A percentile compares a stretch with the other conserved stretches of the same genome.
These are phyloP conservation scores for Trachymyrmex septentrionalis DNA, from an alignment of 1,140 invertebrate species.

Conservation along the genomic window DNA sequence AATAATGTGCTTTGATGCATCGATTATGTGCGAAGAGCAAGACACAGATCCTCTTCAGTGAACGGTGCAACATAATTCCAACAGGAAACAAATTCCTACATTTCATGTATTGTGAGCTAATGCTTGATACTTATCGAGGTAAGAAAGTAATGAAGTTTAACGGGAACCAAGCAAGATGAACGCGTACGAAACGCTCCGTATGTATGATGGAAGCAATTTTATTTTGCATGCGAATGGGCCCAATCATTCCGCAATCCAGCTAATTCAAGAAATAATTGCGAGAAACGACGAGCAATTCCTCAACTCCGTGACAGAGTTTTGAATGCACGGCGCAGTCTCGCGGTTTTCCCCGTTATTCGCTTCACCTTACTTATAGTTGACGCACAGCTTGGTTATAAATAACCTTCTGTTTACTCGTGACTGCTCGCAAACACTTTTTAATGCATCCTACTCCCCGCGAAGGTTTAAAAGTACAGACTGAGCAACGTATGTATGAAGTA, in stretches of 20 bases:
- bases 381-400: constrained; percentile 75
- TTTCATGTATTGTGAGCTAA: constrained; percentile 46
- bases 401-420: constrained; percentile 79
- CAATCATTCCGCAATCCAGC: constrained; percentile 58
- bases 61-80: constrained; percentile 39
- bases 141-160: constrained; percentile 56
- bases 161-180: constrained; percentile 27
- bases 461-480: constrained; percentile 57
- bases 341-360: constrained; percentile 76
- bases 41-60: neutral
- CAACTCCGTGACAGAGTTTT: constrained; percentile 47
- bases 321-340: constrained; percentile 53
- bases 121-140: constrained; percentile 52
- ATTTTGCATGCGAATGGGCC: constrained; percentile 50
- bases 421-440: constrained; percentile 77
- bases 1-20: constrained; percentile 30
- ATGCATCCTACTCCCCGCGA: constrained; percentile 69
- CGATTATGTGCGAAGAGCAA: constrained; percentile 35
- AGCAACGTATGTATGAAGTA: constrained; percentile 14
- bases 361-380: constrained; percentile 69
- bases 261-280: constrained; percentile 63
- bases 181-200: constrained; percentile 29
- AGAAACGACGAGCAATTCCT: constrained; percentile 45
- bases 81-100: constrained; percentile 37
- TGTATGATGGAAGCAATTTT: constrained; percentile 50